A percentile compares a stretch with the other conserved stretches of the same genome.
Evolutionary conservation across 2,797 vertebrate genomes (phyloP).

Genomic region (Philypnodon macrostomus): DNA sequence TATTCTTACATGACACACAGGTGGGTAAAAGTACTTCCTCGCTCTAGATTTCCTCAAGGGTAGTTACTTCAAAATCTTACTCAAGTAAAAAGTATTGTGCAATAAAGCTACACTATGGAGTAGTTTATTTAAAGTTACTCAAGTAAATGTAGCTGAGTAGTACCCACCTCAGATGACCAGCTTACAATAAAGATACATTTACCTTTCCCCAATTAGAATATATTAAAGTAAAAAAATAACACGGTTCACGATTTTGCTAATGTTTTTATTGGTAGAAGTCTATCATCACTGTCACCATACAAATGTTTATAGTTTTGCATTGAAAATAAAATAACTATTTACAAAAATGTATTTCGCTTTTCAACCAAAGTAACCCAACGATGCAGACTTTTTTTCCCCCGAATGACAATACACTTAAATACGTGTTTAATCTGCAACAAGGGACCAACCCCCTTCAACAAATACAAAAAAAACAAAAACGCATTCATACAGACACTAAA

Average conservation of each 20-base stretch:
- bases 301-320: conserved; percentile 52
- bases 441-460: conserved; percentile 24
- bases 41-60: no score
- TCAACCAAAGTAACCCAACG: conserved; percentile 52
- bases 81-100: no score
- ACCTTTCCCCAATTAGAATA: no score
- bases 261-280: conserved; percentile 57
- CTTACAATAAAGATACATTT: neutral
- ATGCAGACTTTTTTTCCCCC: conserved; percentile 44
- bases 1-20: no score
- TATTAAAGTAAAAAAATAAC: no score
- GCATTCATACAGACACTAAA: conserved; percentile 19
- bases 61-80: no score
- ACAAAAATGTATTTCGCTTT: conserved; percentile 55
- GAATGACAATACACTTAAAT: conserved; percentile 42
- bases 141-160: no score
- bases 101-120: no score
- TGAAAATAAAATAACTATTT: conserved; percentile 66
- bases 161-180: no score
- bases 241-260: conserved; percentile 28
- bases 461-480: conserved; percentile 12
- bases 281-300: conserved; percentile 47
- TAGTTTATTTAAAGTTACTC: no score
- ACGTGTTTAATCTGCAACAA: conserved; percentile 32
- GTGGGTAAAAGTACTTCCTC: no score